Evolutionary conservation across 2,113 vertebrate genomes (phyloP).

Genomic region (Mandrillus leucophaeus): DNA sequence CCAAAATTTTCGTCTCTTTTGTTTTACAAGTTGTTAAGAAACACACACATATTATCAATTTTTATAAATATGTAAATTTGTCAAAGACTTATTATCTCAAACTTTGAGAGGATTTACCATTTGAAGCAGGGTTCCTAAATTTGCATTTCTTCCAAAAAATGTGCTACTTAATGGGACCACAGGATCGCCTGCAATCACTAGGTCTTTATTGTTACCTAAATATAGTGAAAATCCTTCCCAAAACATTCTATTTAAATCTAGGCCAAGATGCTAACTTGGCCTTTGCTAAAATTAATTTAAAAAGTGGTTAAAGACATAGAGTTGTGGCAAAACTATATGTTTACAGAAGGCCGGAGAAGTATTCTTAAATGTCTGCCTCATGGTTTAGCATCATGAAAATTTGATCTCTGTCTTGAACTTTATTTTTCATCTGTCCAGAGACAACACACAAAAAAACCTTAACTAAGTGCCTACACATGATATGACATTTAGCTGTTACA

Average conservation of each 20-base stretch:
- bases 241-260: not conserved
- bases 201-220: not conserved
- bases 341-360: not conserved
- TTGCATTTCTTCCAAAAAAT: not conserved
- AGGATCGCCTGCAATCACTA: not conserved
- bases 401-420: not conserved
- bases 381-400: not conserved
- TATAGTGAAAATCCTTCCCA: not conserved
- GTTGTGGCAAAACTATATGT: not conserved
- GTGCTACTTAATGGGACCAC: not conserved
- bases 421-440: not conserved
- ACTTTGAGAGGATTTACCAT: not conserved
- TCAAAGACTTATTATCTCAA: not conserved
- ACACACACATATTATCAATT: not conserved
- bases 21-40: not conserved
- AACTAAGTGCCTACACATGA: not conserved
- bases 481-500: not conserved
- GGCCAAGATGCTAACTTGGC: not conserved
- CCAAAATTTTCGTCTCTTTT: not conserved
- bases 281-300: constrained; percentile 2
- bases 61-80: not conserved
- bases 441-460: not conserved
- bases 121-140: not conserved
- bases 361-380: not conserved
- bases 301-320: not conserved